phyloP scores from a whole-genome alignment of 2,797 vertebrate genomes.

The Lerista edwardsae region DNA sequence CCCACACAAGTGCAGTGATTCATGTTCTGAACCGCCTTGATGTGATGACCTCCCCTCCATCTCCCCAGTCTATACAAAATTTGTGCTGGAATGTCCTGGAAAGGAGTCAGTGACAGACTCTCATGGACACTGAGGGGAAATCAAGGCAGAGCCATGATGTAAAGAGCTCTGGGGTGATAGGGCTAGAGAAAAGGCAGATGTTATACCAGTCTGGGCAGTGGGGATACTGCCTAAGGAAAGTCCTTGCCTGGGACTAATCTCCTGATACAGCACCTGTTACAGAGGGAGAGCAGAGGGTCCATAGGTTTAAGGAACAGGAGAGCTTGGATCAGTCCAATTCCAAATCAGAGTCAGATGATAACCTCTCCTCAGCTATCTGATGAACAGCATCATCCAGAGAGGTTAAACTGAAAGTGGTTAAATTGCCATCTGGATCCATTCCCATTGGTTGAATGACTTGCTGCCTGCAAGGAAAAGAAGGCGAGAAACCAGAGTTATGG shows the following conservation, averaged over 20 bases:
- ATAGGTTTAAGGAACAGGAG: background rate
- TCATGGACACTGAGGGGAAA: conserved; percentile 36
- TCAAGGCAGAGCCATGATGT: conserved; percentile 8
- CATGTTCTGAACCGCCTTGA: fast-evolving
- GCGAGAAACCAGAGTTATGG: background rate
- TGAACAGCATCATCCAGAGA: conserved; percentile 82
- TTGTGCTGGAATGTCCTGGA: conserved; percentile 50
- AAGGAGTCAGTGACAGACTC: conserved; percentile 41
- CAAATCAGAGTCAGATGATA: conserved; percentile 69
- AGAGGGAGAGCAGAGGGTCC: conserved; percentile 42
- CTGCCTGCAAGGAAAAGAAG: conserved; percentile 72
- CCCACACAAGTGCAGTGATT: background rate
- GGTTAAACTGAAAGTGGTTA: conserved; percentile 85
- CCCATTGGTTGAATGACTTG: conserved; percentile 91
- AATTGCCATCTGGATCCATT: conserved; percentile 85
- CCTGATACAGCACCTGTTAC: conserved; percentile 65
- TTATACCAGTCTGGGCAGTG: conserved; percentile 12
- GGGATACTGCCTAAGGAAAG: conserved; percentile 33
- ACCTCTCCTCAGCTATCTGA: conserved; percentile 72
- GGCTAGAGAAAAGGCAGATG: conserved; percentile 42
- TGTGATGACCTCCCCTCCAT: background rate
- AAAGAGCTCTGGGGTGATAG: conserved; percentile 18
- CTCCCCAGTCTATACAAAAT: conserved; percentile 7
- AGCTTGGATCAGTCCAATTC: conserved; percentile 62
- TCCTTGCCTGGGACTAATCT: conserved; percentile 22